These are phyloP conservation scores for Montipora cactus DNA, from an alignment of 64 coral and sea anemone genomes.

Conservation along the genomic window DNA sequence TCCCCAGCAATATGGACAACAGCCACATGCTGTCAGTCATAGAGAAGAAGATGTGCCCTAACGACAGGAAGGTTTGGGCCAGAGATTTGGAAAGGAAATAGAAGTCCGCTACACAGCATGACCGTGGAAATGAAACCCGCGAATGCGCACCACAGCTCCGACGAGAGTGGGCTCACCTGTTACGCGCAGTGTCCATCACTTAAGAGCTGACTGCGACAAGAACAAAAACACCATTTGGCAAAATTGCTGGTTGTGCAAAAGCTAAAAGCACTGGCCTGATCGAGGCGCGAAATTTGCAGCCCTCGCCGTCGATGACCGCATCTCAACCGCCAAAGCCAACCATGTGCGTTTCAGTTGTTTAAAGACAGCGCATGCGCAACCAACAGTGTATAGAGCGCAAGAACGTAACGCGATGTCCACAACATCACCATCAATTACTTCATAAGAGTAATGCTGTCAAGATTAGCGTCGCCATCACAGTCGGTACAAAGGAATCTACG, in stretches of 20 bases:
- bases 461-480: slow-evolving; percentile 41
- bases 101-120: slow-evolving; percentile 53
- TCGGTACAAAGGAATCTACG: neutral
- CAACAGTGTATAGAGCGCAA: slow-evolving; percentile 46
- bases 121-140: slow-evolving; percentile 44
- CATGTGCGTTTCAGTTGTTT: slow-evolving; percentile 78
- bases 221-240: neutral
- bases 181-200: slow-evolving; percentile 25
- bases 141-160: slow-evolving; percentile 49
- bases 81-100: slow-evolving; percentile 48
- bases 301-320: slow-evolving; percentile 33
- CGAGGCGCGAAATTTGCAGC: slow-evolving; percentile 49
- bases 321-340: slow-evolving; percentile 47
- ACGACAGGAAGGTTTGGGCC: slow-evolving; percentile 58
- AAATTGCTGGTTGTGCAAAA: slow-evolving; percentile 64
- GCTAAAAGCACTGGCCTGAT: slow-evolving; percentile 36
- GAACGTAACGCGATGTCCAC: slow-evolving; percentile 45
- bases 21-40: slow-evolving; percentile 70
- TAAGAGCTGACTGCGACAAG: slow-evolving; percentile 19
- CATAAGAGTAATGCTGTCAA: slow-evolving; percentile 62
- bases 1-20: slow-evolving; percentile 54
- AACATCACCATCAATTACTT: slow-evolving; percentile 27
- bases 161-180: neutral
- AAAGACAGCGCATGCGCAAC: slow-evolving; percentile 42
- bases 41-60: slow-evolving; percentile 41